Evolutionary conservation across 1,140 invertebrate species (phyloP), one percentile per base, ranked within the genome.

Genomic region (Pogonognathellus flavescens): DNA sequence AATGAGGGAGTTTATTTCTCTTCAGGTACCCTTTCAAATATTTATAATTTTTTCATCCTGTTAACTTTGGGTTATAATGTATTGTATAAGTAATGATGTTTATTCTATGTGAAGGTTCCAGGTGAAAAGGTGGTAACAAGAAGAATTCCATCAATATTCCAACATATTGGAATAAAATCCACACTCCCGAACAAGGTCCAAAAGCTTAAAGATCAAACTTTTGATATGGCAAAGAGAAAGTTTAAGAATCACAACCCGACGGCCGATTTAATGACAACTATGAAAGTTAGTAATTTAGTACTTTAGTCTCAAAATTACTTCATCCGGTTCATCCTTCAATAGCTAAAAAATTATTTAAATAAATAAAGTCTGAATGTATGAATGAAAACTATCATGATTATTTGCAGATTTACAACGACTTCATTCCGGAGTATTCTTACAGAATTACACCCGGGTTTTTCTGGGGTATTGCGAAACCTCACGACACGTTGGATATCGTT

Each of bases 131-230:
- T 84, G 2, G 62, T 87, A 0, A 66, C 60, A 7, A 80, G 83
- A 82, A 60, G 84, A 62, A 86, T 87, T 72, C 86, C 86, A n/a
- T 87, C 88, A 50, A 85, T 87, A 49, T 88, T 88, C 31, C 88
- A 88, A 55, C 88, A 88, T 18, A 87, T 88, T 49, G 88, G 88
- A 49, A 70, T 83, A 11, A 84, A 88, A 76, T 88, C 88, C 13
- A 86, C 88, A 14, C 62, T 88, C 5, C 80, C 83, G 14, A 86
- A 88, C n/a, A 88, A 88, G 80, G 41, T 88, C 50, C 88, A 88
- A 82, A 86, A 83, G 49, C n/a, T 86, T 5, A 87, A 62, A 18
- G 88, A 88, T 20, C 84, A 83, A 6, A 86, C 85, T 1, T 88
- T 88, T 83, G 85, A 86, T 20, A 85, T 85, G 52, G 88, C 85